Evolutionary conservation across 92 coral and sea anemone species (phyloP), one percentile per base, ranked within the genome.

Genomic region (Epizoanthus fatuus): DNA sequence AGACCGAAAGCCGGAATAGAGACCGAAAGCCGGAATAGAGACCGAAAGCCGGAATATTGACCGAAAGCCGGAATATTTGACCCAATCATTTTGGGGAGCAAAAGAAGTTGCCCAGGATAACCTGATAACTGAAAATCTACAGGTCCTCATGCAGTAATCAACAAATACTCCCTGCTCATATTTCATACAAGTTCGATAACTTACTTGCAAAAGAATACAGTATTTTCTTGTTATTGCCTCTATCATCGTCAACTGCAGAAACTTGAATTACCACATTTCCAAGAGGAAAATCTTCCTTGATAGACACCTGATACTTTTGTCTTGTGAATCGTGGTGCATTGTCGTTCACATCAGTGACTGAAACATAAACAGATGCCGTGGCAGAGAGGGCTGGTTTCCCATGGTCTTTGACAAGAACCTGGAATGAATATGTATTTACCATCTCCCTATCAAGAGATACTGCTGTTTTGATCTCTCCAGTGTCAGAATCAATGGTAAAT

Each of bases 331-430:
- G 51, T 44, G 98, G 99, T 22, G 90, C 88, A 90, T 97, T 95
- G 84, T 97, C 99, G 77, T 97, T 97, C 3, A 95, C 95, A 83
- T 97, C 99, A 40, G 81, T 82, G 29, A 97, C 96, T 0, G 88
- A 94, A 16, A 97, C 90, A 51, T 68, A 88, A 32, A 97, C 96
- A 63, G 82, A 86, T 4, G 99, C 91, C 12, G 86, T 90, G 58
- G 93, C 92, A 22, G 91, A 91, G 17, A 81, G 80, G 5, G 58
- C 87, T 12, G 94, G 94, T 9, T 64, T 85, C 20, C 99, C 99
- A 72, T 95, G 95, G 69, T 97, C 98, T 2, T 93, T 93, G 25
- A 97, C 99, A 17, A 87, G 87, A 4, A 97, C 95, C 69, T 80
- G 90, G 73, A 97, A 87, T 47, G 86, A 82, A 65, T 97, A 97